Evolutionary conservation across 2,888 invertebrate species (phyloP).

Genomic region (Epinotia nisella): DNA sequence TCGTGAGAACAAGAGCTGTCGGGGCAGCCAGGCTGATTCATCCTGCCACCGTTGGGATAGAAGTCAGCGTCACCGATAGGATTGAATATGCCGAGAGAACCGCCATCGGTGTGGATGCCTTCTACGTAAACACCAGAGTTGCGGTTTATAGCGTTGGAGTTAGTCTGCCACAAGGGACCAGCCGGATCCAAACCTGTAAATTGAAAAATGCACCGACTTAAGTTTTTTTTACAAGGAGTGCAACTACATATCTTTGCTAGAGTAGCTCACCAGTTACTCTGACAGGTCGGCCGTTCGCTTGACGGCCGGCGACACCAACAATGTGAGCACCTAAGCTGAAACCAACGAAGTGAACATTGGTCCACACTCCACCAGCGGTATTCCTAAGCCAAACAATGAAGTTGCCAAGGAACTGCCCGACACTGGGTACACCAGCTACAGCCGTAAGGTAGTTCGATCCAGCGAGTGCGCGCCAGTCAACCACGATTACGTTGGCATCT

Average conservation of each 20-base stretch:
- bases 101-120: constrained; percentile 51
- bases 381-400: constrained; percentile 67
- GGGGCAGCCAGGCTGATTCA: constrained; percentile 50
- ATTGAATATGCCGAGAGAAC: constrained; percentile 49
- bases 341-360: constrained; percentile 71
- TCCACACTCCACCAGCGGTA: constrained; percentile 67
- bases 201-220: too few species aligned
- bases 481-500: constrained; percentile 69
- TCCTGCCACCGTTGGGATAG: constrained; percentile 51
- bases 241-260: not conserved
- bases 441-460: constrained; percentile 55
- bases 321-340: constrained; percentile 76
- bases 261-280: constrained; percentile 65
- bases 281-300: constrained; percentile 54
- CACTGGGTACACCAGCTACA: constrained; percentile 58
- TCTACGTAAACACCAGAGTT: constrained; percentile 50
- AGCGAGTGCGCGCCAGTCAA: constrained; percentile 66
- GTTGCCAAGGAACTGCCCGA: constrained; percentile 65
- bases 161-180: constrained; percentile 48
- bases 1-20: constrained; percentile 50
- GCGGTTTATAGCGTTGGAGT: constrained; percentile 44
- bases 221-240: too few species aligned
- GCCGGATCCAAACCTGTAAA: constrained; percentile 51
- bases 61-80: constrained; percentile 50
- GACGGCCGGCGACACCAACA: constrained; percentile 68